phyloP scores from a whole-genome alignment of 1,140 invertebrate genomes.

The Polypedilum pembai region DNA sequence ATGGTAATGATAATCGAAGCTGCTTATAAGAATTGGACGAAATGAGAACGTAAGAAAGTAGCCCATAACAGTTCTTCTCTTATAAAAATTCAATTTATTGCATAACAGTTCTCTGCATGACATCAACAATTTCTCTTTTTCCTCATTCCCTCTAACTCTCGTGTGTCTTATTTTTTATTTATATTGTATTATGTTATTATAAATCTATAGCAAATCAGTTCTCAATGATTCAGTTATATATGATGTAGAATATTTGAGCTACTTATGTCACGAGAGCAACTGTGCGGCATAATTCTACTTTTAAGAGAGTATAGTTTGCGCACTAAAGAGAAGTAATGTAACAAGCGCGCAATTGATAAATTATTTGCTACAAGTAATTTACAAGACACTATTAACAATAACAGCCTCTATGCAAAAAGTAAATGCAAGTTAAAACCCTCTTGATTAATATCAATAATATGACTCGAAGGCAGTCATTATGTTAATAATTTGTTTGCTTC shows the following conservation, averaged over 20 bases:
- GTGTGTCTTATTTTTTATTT: constrained; percentile 4
- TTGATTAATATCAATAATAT: constrained; percentile 20
- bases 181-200: constrained; percentile 7
- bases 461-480: constrained; percentile 5
- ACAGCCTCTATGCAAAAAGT: background rate
- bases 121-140: background rate
- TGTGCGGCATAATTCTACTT: background rate
- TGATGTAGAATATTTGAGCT: background rate
- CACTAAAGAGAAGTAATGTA: background rate
- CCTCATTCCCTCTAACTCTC: background rate
- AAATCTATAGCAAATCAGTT: background rate
- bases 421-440: background rate
- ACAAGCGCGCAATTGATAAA: background rate
- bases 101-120: constrained; percentile 3
- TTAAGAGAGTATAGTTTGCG: no score
- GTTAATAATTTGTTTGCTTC: constrained; percentile 18
- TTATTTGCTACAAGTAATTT: background rate
- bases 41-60: constrained; percentile 10
- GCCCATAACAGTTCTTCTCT: background rate
- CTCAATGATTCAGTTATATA: background rate
- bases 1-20: no score
- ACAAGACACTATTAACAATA: no score
- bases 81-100: constrained; percentile 19
- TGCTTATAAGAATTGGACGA: background rate
- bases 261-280: background rate